Evolutionary conservation across 2,797 vertebrate species (phyloP), one percentile per base, ranked within the genome.

Genomic region (Borostomias antarcticus): DNA sequence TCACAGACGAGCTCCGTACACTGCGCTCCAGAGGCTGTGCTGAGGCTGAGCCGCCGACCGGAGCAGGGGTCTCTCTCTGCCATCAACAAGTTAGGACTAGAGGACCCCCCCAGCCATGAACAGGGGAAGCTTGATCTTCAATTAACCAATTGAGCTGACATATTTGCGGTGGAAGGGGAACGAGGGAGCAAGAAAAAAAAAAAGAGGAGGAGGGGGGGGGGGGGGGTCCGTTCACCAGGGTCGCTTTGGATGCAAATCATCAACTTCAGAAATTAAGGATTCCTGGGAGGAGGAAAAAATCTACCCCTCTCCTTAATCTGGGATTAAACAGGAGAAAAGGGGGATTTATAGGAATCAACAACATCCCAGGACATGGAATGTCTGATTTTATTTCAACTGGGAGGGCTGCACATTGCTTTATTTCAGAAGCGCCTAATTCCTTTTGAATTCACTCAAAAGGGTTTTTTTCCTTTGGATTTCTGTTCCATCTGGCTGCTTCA

Each of bases 1-100:
- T 89, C 88, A 91, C 94, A 94, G 95, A 94, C 90, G 93, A 90
- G 93, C 94, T 95, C 92, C 92, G 92, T 90, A 93, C 93, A 90
- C 93, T 93, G 92, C 93, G 93, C 94, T 92, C 92, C 94, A 93
- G 90, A 93, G 90, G 91, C 93, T 89, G 90, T 93, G 93, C 93
- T 88, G 91, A 92, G 93, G 89, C 90, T 90, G 92, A 93, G 93
- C 93, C 91, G 92, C 91, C 89, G 66, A 89, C 88, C 88, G 89
- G 92, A 92, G 85, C 79, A 73, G 81, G n/a, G 83, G 85, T 88
- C 85, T 81, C 79, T 74, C 83, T 77, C 91, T 92, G 93, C 92
- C 96, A 97, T 97, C 96, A 98, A 98, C 96, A 98, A 98, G 96
- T 98, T 96, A 94, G 88, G 93, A 86, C 72, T 85, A 88, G 88